Base-by-base conservation (phyloP, 2,797 vertebrate species). In the Darevskia mixta region DNA sequence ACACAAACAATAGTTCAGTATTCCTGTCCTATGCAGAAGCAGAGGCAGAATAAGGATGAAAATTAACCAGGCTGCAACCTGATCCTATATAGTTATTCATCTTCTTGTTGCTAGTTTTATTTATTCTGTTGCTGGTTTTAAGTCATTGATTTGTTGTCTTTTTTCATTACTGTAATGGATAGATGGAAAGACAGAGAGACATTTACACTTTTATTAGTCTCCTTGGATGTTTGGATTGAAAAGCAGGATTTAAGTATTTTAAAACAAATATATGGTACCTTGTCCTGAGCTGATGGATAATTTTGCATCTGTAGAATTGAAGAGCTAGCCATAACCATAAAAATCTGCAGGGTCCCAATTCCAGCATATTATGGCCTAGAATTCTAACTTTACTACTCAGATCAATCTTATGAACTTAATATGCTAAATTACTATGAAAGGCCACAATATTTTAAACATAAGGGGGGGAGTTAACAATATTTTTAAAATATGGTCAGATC, bases 331-430 rank as follows among this genome's bases (percentile, higher is more conserved):
- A 76, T 43, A 27, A 3, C 29, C 0, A 0, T 86, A 84, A 45
- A 45, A 67, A 76, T 29, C 20, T 64, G 18, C 61, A 64, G 61
- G 61, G 17, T 64, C 20, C 61, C 20, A 1, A 88, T 71, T 43
- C n/a, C 27, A 72, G n/a, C 32, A 4, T 32, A 15, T 58, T 35
- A 71, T 58, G 73, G 25, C 89, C 49, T 38, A 88, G 86, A 92
- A 83, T 66, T 18, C 49, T 23, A 79, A 55, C 49, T 58, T 29
- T 10, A 71, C 15, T 41, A 15, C 5, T 49, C 29, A 29, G 82
- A 35, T 69, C 38, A 66, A 15, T 18, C 29, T 86, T 41, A 69
- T 0, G 79, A 2, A 23, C 87, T 91, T 71, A 83, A 0, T 1
- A 15, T 88, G 25, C 32, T 78, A 20, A 87, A 15, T 20, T 0